Conservation (phyloP, 2,797 vertebrate species). For the Hyperoplus lanceolatus region DNA sequence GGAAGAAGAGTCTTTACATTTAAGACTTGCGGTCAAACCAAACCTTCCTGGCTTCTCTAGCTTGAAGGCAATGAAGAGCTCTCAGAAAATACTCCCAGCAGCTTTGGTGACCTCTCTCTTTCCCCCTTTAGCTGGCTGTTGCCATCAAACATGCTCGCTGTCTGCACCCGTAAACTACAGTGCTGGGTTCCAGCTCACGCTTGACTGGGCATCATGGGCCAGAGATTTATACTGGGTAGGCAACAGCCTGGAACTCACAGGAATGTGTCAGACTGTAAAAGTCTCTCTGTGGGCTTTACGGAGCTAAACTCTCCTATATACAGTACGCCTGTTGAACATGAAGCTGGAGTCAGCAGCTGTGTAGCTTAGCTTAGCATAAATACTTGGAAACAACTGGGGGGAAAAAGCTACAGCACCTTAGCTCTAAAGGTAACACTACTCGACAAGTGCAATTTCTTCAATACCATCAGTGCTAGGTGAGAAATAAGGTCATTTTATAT, state of each 20-base stretch:
- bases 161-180: constrained; percentile 63
- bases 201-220: constrained; percentile 61
- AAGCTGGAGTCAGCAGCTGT: background rate
- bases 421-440: background rate
- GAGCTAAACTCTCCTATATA: background rate
- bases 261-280: constrained; percentile 37
- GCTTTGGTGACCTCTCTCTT: constrained; percentile 56
- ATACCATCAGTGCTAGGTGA: background rate
- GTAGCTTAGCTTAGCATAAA: constrained; percentile 4
- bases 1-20: constrained; percentile 74
- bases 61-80: constrained; percentile 32
- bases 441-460: background rate
- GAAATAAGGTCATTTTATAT: background rate
- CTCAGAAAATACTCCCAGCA: constrained; percentile 44
- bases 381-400: background rate
- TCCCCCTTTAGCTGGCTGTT: constrained; percentile 44
- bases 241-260: constrained; percentile 48
- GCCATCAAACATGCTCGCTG: constrained; percentile 55
- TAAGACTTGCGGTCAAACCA: constrained; percentile 68
- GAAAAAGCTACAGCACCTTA: background rate
- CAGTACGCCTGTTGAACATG: background rate
- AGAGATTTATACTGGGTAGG: constrained; percentile 60
- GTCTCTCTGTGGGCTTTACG: constrained; percentile 16
- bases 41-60: constrained; percentile 46
- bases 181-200: constrained; percentile 60